Percentiles rank a stretch among this genome's conserved stretches.
Conservation (phyloP, 2,113 vertebrate species). For the Nerophis ophidion region DNA sequence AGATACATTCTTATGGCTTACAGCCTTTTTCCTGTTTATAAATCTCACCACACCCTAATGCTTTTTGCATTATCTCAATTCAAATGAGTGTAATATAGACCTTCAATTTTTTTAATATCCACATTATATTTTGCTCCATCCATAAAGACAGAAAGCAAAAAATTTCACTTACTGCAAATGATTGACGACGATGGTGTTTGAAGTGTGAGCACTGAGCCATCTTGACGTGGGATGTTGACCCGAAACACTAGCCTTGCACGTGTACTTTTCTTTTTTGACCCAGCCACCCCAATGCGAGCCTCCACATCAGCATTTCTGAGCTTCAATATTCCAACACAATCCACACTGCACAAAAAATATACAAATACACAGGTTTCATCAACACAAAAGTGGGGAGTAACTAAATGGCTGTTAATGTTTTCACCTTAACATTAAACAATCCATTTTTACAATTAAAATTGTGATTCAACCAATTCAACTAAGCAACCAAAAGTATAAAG, state of each 20-base stretch:
- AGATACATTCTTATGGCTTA: slow-evolving; percentile 28
- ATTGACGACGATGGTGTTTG: slow-evolving; percentile 92
- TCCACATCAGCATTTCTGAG: slow-evolving; percentile 96
- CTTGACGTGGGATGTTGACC: slow-evolving; percentile 85
- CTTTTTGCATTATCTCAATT: slow-evolving; percentile 29
- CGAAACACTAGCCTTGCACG: slow-evolving; percentile 93
- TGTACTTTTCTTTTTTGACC: slow-evolving; percentile 98
- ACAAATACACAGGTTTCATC: slow-evolving; percentile 6
- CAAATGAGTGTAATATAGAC: slow-evolving; percentile 7
- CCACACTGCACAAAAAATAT: slow-evolving; percentile 75
- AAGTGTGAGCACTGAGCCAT: slow-evolving; percentile 89
- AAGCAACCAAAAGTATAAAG: no score
- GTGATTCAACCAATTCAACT: no score
- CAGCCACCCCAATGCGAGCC: slow-evolving; percentile 92
- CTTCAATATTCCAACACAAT: slow-evolving; percentile 96
- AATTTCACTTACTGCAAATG: slow-evolving; percentile 87
- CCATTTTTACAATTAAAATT: no score
- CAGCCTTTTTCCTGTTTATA: slow-evolving; percentile 58
- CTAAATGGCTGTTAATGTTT: no score
- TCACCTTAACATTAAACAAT: no score
- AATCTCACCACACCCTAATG: slow-evolving; percentile 42
- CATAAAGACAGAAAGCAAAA: slow-evolving; percentile 1
- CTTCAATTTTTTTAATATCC: not conserved
- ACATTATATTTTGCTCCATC: not conserved
- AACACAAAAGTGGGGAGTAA: not conserved